A percentile compares a stretch with the other conserved stretches of the same genome.
phyloP scores from a whole-genome alignment of 2,888 invertebrate species.

The Apotomis capreana region DNA sequence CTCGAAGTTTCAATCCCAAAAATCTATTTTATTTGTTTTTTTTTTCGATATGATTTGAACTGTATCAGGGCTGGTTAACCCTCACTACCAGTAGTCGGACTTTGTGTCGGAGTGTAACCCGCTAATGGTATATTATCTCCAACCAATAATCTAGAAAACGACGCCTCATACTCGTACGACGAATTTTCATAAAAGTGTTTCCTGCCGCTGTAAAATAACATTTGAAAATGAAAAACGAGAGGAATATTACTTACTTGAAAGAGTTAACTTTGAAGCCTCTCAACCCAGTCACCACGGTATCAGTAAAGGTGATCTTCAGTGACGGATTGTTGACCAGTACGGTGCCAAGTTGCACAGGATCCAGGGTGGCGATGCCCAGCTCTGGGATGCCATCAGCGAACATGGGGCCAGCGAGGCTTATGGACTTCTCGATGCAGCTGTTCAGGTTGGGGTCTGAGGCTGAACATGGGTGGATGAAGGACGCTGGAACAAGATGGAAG shows the following conservation, averaged over 20 bases:
- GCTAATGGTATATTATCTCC: too few relatives aligned
- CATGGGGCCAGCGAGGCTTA: slow-evolving; percentile 58
- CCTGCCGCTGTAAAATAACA: too few relatives aligned
- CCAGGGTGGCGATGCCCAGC: slow-evolving; percentile 75
- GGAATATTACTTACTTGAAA: slow-evolving; percentile 66
- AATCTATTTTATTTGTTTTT: too few relatives aligned
- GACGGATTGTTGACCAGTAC: slow-evolving; percentile 74
- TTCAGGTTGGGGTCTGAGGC: slow-evolving; percentile 71
- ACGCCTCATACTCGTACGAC: too few relatives aligned
- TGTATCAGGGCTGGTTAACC: too few relatives aligned
- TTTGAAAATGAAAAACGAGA: background rate
- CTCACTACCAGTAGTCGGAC: too few relatives aligned
- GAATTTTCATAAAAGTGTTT: too few relatives aligned
- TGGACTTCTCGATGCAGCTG: slow-evolving; percentile 67
- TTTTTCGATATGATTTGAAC: too few relatives aligned
- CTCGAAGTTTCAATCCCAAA: too few relatives aligned
- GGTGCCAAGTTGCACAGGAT: slow-evolving; percentile 76
- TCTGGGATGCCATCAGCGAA: slow-evolving; percentile 77
- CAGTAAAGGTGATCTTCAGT: slow-evolving; percentile 71
- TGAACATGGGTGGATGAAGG: slow-evolving; percentile 77
- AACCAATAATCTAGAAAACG: too few relatives aligned
- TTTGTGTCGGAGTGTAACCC: too few relatives aligned
- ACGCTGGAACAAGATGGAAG: slow-evolving; percentile 60
- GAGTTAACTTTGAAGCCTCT: slow-evolving; percentile 67
- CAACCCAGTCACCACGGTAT: slow-evolving; percentile 76